A percentile compares a stretch with the other conserved stretches of the same genome.
Evolutionary conservation across 1,140 invertebrate species (phyloP).

Genomic region (Eupristina koningsbergeri): DNA sequence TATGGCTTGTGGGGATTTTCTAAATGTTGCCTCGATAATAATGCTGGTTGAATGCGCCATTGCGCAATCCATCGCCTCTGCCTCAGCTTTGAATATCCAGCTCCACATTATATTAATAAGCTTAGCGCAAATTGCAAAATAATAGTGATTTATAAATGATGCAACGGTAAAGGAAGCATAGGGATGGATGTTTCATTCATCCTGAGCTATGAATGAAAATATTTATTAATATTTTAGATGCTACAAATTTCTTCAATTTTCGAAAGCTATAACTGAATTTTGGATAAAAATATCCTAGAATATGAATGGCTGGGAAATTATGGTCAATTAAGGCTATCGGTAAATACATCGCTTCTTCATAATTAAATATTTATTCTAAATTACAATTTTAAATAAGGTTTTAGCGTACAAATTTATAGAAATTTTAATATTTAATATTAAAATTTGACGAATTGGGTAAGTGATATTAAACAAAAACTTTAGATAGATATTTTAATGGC

Average conservation of each 20-base stretch:
- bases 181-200: background rate
- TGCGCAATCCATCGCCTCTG: no score
- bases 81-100: background rate
- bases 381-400: no score
- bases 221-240: background rate
- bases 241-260: no score
- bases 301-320: background rate
- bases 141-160: background rate
- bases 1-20: conserved; percentile 3
- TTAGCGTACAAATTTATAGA: no score
- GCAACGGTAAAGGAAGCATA: background rate
- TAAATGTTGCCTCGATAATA: background rate
- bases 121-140: background rate
- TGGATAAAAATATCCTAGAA: background rate
- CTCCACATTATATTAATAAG: background rate
- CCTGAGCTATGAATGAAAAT: background rate
- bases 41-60: background rate
- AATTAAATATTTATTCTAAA: background rate
- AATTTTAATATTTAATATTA: no score
- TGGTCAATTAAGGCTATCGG: background rate
- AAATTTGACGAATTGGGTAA: no score
- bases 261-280: background rate
- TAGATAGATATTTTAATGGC: no score
- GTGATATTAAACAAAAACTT: no score
- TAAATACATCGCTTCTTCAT: background rate